Evolutionary conservation across 2,797 vertebrate species (phyloP).

Genomic region (Petrocephalus sullivani): DNA sequence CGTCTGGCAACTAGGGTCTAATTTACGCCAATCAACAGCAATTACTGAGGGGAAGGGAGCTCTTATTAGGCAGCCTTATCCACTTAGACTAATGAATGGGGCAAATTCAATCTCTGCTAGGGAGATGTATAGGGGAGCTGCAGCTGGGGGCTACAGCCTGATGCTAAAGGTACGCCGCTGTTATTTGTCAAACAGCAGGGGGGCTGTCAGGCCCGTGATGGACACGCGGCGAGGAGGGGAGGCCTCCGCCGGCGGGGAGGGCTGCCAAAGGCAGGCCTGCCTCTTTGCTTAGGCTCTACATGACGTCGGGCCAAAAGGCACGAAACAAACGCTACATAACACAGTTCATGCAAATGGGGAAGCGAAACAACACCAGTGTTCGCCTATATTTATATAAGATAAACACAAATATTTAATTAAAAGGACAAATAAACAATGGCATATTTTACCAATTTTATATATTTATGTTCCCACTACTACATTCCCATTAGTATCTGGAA

Average conservation of each 20-base stretch:
- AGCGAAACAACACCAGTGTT: not conserved
- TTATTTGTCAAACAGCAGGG: slow-evolving; percentile 57
- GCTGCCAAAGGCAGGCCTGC: not conserved
- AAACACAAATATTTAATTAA: not conserved
- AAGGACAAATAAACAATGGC: not conserved
- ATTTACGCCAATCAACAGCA: slow-evolving; percentile 81
- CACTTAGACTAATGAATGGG: slow-evolving; percentile 84
- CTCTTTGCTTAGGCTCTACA: not conserved
- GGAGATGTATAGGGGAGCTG: slow-evolving; percentile 67
- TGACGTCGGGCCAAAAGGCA: not conserved
- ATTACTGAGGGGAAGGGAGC: slow-evolving; percentile 83
- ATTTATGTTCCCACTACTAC: not conserved
- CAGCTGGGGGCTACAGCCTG: slow-evolving; percentile 63
- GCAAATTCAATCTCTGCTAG: slow-evolving; percentile 76
- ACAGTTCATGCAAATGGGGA: not conserved
- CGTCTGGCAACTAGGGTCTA: slow-evolving; percentile 82
- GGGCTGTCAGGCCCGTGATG: slow-evolving; percentile 21
- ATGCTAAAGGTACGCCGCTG: slow-evolving; percentile 58
- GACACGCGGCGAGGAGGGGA: not conserved
- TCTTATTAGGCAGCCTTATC: slow-evolving; percentile 80
- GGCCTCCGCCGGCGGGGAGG: not conserved
- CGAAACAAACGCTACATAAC: not conserved
- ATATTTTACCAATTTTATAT: not conserved
- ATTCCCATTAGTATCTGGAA: not conserved
- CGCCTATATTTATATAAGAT: not conserved